These are phyloP conservation scores for Spea bombifrons DNA, from an alignment of 2,113 vertebrate species.

Conservation along the genomic window DNA sequence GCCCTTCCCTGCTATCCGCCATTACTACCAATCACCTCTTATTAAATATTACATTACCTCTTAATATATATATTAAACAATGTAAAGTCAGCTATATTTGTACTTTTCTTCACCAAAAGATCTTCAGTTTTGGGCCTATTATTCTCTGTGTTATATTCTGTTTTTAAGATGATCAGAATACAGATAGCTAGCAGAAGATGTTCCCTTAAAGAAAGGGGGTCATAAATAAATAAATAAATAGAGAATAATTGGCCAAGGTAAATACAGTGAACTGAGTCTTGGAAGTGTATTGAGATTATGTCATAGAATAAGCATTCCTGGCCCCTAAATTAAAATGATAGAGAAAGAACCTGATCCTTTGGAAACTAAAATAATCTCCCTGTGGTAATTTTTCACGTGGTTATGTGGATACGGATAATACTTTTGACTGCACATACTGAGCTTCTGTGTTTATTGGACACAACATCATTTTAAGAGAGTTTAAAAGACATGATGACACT, in stretches of 20 bases:
- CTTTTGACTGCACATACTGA: conserved; percentile 15
- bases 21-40: no score
- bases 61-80: no score
- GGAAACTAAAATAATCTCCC: conserved; percentile 23
- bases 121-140: no score
- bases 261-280: conserved; percentile 20
- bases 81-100: no score
- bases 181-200: no score
- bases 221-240: conserved; percentile 1
- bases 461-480: not conserved
- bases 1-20: no score
- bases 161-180: no score
- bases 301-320: conserved; percentile 26
- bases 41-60: no score
- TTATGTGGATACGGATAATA: conserved; percentile 13
- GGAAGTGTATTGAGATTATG: conserved; percentile 18
- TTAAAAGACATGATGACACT: conserved; percentile 7
- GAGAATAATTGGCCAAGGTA: not conserved
- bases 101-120: no score
- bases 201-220: not conserved
- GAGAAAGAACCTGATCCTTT: conserved; percentile 25
- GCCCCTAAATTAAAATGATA: conserved; percentile 21
- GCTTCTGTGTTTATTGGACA: conserved; percentile 14
- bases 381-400: conserved; percentile 24
- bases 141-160: no score